Evolutionary conservation across 2,113 vertebrate genomes (phyloP), one percentile per base, ranked within the genome.

Genomic region (Eulemur rufifrons): DNA sequence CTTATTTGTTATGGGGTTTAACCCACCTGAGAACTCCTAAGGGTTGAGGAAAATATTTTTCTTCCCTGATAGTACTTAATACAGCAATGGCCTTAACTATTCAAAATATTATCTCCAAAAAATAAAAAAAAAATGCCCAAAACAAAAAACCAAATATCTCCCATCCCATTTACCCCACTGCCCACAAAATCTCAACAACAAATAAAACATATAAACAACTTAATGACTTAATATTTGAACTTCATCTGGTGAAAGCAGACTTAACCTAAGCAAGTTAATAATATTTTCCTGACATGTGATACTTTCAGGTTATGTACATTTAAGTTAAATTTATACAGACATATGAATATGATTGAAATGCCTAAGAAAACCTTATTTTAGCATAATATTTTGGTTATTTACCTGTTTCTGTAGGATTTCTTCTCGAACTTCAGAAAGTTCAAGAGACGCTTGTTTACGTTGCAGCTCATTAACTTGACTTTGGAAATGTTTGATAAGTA

Each of bases 331-430:
- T 71, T 89, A 68, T 11, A 86, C 12, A 76, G 4, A 87, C 78
- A 88, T 42, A 90, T 32, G 17, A 73, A 15, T 85, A 83, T 76
- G 45, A 54, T 2, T 88, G 37, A 98, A 91, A 97, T 56, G 15
- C 32, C 27, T 92, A 71, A 34, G 74, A 77, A 50, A 93, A 91
- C 15, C 3, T 73, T 87, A 85, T 37, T 20, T 86, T 61, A 86
- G 20, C 45, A 2, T 39, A 92, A 47, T 61, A 81, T 50, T 93
- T 93, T 82, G 4, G 1, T 64, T 69, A 96, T 52, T 83, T 98
- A 99, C 99, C 99, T 99, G 99, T 71, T 98, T 99, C 92, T 99
- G 99, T 73, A 99, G 98, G 23, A 99, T 98, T 77, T 99, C 99
- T 95, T 99, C 99, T 96, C 99, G 93, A 93, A 98, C 98, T 95